These are phyloP conservation scores for Coilia nasus DNA, from an alignment of 2,797 vertebrate genomes.

Conservation along the genomic window DNA sequence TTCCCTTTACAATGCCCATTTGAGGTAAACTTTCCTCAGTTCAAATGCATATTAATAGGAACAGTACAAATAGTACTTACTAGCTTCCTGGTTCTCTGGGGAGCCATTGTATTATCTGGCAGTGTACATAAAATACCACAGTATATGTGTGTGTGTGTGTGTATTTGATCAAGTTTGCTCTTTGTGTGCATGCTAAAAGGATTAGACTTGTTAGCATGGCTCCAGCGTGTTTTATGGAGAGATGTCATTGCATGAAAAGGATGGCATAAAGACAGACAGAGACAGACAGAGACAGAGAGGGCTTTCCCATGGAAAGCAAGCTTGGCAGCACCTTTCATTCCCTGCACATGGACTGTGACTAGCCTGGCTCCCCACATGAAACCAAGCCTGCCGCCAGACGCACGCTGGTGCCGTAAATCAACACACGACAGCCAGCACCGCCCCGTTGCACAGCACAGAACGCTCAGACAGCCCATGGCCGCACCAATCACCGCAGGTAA, in stretches of 20 bases:
- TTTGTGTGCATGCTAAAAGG: background rate
- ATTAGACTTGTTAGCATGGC: conserved; percentile 6
- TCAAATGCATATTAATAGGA: background rate
- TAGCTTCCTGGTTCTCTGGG: background rate
- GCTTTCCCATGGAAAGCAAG: background rate
- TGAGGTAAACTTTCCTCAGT: background rate
- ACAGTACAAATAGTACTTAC: no score
- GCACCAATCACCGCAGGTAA: background rate
- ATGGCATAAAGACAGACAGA: background rate
- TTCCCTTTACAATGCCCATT: background rate
- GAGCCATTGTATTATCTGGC: background rate
- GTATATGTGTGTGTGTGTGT: background rate
- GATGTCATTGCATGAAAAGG: background rate
- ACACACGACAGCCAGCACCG: background rate
- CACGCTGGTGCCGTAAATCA: background rate
- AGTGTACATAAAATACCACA: background rate
- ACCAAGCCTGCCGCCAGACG: conserved; percentile 1
- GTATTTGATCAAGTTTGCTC: background rate
- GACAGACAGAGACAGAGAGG: background rate
- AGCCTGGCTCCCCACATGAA: background rate
- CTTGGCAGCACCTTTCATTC: background rate
- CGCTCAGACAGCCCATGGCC: background rate
- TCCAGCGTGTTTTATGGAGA: conserved; percentile 19
- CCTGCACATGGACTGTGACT: background rate
- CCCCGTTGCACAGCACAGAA: background rate